Evolutionary conservation across 2,888 invertebrate species (phyloP).

Genomic region (Zootermopsis nevadensis): DNA sequence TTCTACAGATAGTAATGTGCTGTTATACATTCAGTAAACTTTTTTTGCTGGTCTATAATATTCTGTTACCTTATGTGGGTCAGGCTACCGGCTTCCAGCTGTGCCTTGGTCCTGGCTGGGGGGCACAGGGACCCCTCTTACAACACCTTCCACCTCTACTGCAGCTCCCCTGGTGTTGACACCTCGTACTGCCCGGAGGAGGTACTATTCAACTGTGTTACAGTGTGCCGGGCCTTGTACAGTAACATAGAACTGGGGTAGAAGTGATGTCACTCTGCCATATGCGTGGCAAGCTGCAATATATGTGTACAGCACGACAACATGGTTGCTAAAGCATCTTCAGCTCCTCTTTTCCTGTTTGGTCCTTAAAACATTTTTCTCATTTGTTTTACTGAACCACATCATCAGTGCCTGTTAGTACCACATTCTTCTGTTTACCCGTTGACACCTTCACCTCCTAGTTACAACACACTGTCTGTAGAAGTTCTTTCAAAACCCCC

Average conservation of each 20-base stretch:
- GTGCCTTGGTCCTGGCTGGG: slow-evolving; percentile 82
- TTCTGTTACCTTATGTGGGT: slow-evolving; percentile 18
- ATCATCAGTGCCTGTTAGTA: too few relatives aligned
- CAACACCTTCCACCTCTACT: slow-evolving; percentile 67
- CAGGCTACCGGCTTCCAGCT: slow-evolving; percentile 80
- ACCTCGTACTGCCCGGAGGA: slow-evolving; percentile 78
- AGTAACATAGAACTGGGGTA: slow-evolving; percentile 4
- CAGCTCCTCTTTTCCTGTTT: too few relatives aligned
- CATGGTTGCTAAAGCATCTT: too few relatives aligned
- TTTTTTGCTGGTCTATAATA: slow-evolving; percentile 3
- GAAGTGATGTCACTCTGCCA: background rate
- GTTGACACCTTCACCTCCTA: too few relatives aligned
- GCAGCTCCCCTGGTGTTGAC: slow-evolving; percentile 75
- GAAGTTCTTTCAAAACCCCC: too few relatives aligned
- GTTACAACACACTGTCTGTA: too few relatives aligned
- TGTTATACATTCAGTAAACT: background rate
- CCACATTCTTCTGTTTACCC: too few relatives aligned
- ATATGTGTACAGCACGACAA: too few relatives aligned
- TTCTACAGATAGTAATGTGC: too few relatives aligned
- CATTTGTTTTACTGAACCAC: too few relatives aligned
- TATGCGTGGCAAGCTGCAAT: background rate
- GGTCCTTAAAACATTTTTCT: too few relatives aligned
- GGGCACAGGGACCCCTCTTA: slow-evolving; percentile 65
- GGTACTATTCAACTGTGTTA: slow-evolving; percentile 65
- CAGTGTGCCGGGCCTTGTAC: slow-evolving; percentile 39